These are phyloP conservation scores for Arizona elegans DNA, from an alignment of 2,113 vertebrate genomes.

Conservation along the genomic window DNA sequence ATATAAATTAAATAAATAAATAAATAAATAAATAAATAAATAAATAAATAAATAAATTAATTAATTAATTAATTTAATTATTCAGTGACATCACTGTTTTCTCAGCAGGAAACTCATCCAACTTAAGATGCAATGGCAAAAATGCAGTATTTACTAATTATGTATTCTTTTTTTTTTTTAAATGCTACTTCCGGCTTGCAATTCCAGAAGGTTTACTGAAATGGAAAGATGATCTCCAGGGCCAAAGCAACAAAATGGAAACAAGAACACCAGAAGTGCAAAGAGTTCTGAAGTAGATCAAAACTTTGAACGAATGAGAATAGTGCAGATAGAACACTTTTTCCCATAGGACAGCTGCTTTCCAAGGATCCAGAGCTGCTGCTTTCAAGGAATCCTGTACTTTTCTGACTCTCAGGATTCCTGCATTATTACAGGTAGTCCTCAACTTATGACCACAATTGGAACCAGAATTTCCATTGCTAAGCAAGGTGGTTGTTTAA, in stretches of 20 bases:
- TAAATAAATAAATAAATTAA: too few species aligned
- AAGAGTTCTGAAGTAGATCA: background rate
- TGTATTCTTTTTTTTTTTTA: too few species aligned
- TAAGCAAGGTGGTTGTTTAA: too few species aligned
- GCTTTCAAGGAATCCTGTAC: too few species aligned
- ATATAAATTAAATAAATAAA: too few species aligned
- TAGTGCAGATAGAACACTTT: background rate
- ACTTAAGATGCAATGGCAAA: background rate
- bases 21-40: too few species aligned
- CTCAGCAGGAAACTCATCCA: background rate
- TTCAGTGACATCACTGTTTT: background rate
- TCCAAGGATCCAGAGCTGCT: background rate
- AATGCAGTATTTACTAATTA: background rate
- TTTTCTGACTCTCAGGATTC: too few species aligned
- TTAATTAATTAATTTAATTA: too few species aligned
- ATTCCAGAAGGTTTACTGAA: background rate
- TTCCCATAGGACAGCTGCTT: background rate
- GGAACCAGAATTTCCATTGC: too few species aligned
- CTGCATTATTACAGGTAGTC: too few species aligned
- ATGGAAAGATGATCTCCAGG: background rate
- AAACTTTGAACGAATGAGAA: background rate
- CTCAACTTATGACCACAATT: too few species aligned
- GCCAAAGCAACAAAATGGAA: background rate
- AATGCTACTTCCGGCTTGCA: background rate
- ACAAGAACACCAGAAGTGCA: background rate